Base-by-base conservation (phyloP, 2,113 vertebrate genomes). In the Hypomesus transpacificus region DNA sequence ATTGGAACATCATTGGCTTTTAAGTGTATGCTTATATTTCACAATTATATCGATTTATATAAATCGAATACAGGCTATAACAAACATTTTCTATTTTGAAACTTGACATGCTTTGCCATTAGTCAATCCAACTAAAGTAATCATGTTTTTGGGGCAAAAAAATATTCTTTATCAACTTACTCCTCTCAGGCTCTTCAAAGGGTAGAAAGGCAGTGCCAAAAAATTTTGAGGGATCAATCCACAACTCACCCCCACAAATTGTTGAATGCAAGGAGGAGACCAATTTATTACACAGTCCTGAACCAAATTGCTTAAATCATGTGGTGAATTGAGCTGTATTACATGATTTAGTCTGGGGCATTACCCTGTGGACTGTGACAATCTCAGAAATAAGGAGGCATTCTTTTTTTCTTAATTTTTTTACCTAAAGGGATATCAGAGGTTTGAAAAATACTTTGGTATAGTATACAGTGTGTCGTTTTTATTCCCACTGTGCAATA, bases 291-390 rank as follows among this genome's bases (percentile, higher is more conserved):
- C 52, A 34, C 66, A 70, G 73, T 61, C 63, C 58, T 56, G 51
- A 54, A 39, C n/a, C 54, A 63, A 64, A 71, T 71, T 71, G 70
- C 26, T 31, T 18, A 22, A 54, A 56, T 65, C 61, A 39, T 39
- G 76, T 50, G 54, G 68, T 76, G 53, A 62, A 66, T 66, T 79
- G 74, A 66, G 71, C 65, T 68, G 67, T 75, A 76, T 75, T 75
- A 54, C 26, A 70, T 70, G 59, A 75, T 71, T 74, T 62, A 4
- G 21, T 69, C 70, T 66, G 68, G 51, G 61, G 64, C 50, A 73
- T 63, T 63, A 63, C 20, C 63, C 67, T 34, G 51, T 74, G 39
- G 46, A 62, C 62, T 72, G 66, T 68, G 74, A 75, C 66, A 54
- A 59, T 52, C 28, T 71, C 68, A 69, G 75, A 72, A 80, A 68